phyloP scores from a whole-genome alignment of 2,888 invertebrate species.

The Drosophila cracens region DNA sequence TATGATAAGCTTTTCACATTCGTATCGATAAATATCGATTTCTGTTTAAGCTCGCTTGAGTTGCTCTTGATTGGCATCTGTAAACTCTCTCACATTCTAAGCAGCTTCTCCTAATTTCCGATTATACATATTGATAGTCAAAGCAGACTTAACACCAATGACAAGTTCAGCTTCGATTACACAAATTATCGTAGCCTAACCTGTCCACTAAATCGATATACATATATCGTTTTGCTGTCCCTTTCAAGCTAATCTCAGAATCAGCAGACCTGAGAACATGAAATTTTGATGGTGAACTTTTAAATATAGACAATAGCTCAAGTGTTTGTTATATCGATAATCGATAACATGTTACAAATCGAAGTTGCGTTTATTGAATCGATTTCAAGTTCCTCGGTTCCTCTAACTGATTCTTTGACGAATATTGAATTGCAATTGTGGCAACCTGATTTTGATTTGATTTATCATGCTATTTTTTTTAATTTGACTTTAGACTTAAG shows the following conservation, averaged over 20 bases:
- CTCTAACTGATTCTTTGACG: not conserved
- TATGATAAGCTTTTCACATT: not conserved
- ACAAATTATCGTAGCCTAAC: not conserved
- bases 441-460: not conserved
- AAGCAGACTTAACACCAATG: not conserved
- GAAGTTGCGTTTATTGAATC: not conserved
- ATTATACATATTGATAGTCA: not conserved
- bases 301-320: not conserved
- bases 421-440: not conserved
- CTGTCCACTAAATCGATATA: not conserved
- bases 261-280: not conserved
- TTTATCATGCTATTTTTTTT: not conserved
- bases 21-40: slow-evolving; percentile 12
- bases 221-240: not conserved
- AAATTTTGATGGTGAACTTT: not conserved
- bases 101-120: not conserved
- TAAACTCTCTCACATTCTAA: not conserved
- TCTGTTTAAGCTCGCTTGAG: not conserved
- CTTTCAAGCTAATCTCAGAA: not conserved
- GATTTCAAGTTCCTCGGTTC: not conserved
- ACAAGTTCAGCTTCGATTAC: not conserved
- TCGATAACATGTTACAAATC: not conserved
- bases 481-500: not conserved
- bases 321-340: not conserved
- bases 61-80: not conserved